A percentile compares a stretch with the other conserved stretches of the same genome.
Evolutionary conservation across 2,888 invertebrate species (phyloP).

Genomic region (Sinelater perroti): DNA sequence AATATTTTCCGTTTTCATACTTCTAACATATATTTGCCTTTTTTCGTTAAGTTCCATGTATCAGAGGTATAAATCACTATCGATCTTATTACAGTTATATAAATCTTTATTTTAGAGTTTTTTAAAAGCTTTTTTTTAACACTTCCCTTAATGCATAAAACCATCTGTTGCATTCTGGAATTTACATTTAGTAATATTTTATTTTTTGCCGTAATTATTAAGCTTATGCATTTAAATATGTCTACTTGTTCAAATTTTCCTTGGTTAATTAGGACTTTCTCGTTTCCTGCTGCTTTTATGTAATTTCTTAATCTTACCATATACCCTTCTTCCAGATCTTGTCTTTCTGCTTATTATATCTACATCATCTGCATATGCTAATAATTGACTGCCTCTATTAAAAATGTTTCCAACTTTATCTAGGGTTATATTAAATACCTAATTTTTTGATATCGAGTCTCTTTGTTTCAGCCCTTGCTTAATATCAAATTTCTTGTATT

Average conservation of each 20-base stretch:
- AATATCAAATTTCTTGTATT: slow-evolving; percentile 20
- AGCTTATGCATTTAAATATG: not conserved
- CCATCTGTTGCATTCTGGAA: slow-evolving; percentile 2
- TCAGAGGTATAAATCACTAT: slow-evolving; percentile 5
- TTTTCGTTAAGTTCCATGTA: slow-evolving; percentile 11
- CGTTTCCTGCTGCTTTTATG: not conserved
- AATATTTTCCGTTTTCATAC: slow-evolving; percentile 11
- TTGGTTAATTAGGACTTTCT: not conserved
- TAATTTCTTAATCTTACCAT: slow-evolving; percentile 1
- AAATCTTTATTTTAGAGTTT: slow-evolving; percentile 6
- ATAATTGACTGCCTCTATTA: not conserved
- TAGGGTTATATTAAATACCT: slow-evolving; percentile 5
- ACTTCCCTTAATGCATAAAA: slow-evolving; percentile 2
- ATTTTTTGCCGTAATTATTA: slow-evolving; percentile 4
- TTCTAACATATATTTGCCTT: not conserved
- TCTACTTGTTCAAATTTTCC: not conserved
- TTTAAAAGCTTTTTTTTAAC: not conserved
- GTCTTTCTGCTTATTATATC: slow-evolving; percentile 3
- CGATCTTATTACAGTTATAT: slow-evolving; percentile 12
- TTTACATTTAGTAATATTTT: slow-evolving; percentile 1
- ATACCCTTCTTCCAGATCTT: not conserved
- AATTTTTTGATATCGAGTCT: slow-evolving; percentile 18
- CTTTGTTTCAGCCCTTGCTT: slow-evolving; percentile 21
- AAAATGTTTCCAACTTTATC: slow-evolving; percentile 18
- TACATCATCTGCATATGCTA: slow-evolving; percentile 21